Conservation (phyloP, 2,797 vertebrate species). For the Myotis myotis region DNA sequence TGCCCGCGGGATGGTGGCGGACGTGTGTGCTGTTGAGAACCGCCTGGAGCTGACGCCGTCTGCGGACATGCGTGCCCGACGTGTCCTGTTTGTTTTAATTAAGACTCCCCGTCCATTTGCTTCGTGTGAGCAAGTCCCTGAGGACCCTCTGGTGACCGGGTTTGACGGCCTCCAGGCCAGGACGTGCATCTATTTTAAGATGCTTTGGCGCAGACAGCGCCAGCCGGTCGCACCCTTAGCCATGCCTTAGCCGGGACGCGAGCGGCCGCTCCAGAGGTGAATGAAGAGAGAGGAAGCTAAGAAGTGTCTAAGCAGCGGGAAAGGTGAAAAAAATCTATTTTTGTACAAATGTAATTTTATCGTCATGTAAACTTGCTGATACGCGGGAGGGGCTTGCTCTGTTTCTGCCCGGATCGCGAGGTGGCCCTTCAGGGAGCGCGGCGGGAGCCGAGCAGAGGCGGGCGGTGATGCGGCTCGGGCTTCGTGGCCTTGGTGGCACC, state of each 20-base stretch:
- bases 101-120: slow-evolving; percentile 57
- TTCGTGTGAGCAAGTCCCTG: slow-evolving; percentile 64
- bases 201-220: slow-evolving; percentile 77
- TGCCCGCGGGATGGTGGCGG: slow-evolving; percentile 50
- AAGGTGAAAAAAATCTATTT: slow-evolving; percentile 93
- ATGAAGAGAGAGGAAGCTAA: slow-evolving; percentile 64
- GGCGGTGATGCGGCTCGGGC: not conserved
- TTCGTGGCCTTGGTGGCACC: too few relatives aligned
- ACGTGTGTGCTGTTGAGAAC: slow-evolving; percentile 52
- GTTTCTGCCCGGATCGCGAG: slow-evolving; percentile 76
- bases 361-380: slow-evolving; percentile 87
- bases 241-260: slow-evolving; percentile 79
- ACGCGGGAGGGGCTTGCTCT: slow-evolving; percentile 59
- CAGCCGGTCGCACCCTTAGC: slow-evolving; percentile 68
- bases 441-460: slow-evolving; percentile 36
- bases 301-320: slow-evolving; percentile 87
- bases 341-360: slow-evolving; percentile 99
- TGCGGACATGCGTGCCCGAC: slow-evolving; percentile 40
- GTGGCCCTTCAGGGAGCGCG: slow-evolving; percentile 79
- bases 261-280: slow-evolving; percentile 63
- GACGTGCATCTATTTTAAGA: slow-evolving; percentile 88
- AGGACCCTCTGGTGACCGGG: slow-evolving; percentile 63
- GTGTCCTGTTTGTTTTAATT: slow-evolving; percentile 57
- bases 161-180: slow-evolving; percentile 68
- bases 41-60: slow-evolving; percentile 63